These are phyloP conservation scores for Chelidonichthys spinosus DNA, from an alignment of 2,797 vertebrate species.

Conservation along the genomic window DNA sequence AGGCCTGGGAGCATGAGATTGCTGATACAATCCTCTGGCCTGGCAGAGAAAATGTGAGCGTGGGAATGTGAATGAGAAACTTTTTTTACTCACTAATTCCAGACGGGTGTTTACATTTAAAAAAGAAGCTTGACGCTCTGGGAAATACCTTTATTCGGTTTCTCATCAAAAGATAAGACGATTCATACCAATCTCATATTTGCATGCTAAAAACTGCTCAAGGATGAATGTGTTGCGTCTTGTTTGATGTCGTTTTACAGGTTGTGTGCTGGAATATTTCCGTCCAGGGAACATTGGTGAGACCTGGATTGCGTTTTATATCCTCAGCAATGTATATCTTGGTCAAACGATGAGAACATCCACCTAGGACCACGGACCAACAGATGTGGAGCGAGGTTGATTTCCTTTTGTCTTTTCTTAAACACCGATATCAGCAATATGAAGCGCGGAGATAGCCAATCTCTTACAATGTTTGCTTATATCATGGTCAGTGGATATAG, in stretches of 20 bases:
- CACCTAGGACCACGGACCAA: neutral
- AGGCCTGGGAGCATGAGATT: neutral
- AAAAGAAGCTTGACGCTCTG: neutral
- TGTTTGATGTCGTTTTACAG: neutral
- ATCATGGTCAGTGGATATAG: too few species aligned
- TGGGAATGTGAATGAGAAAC: constrained; percentile 18
- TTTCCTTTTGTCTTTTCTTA: too few species aligned
- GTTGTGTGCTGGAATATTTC: neutral
- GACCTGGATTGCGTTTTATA: neutral
- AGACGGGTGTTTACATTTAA: neutral
- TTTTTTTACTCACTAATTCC: neutral
- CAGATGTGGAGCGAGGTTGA: neutral
- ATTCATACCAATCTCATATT: neutral
- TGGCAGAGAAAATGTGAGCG: neutral
- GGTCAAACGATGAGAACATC: neutral
- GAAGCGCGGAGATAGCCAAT: too few species aligned
- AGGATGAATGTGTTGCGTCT: neutral
- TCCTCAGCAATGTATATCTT: neutral
- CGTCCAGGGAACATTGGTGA: neutral
- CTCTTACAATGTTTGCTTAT: too few species aligned
- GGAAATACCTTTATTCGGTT: neutral
- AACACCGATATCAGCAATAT: too few species aligned
- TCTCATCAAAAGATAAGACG: neutral
- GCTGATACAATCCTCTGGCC: constrained; percentile 4
- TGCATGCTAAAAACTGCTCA: neutral